These are phyloP conservation scores for Scaptomyza graminum DNA, from an alignment of 1,140 invertebrate species.

Conservation along the genomic window DNA sequence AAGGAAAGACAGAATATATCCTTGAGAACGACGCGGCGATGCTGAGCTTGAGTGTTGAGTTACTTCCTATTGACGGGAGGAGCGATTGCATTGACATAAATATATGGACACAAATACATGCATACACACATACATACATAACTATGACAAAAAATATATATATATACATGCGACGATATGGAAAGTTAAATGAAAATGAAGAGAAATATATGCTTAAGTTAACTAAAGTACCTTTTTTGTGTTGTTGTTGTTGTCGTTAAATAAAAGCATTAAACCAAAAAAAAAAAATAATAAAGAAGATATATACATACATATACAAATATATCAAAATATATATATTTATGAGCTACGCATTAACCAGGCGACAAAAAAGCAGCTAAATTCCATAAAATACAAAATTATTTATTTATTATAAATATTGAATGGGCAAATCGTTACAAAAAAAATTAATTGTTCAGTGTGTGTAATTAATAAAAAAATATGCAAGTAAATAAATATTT, in stretches of 20 bases:
- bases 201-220: conserved; percentile 51
- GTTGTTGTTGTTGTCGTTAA: conserved; percentile 66
- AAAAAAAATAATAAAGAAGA: conserved; percentile 10
- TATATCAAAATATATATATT: background rate
- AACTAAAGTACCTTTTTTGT: conserved; percentile 70
- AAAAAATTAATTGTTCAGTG: conserved; percentile 39
- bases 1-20: background rate
- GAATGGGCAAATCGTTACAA: conserved; percentile 29
- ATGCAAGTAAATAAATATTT: conserved; percentile 25
- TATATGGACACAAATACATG: too few relatives aligned
- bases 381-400: conserved; percentile 23
- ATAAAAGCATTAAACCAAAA: conserved; percentile 31
- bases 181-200: conserved; percentile 36
- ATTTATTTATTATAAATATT: conserved; percentile 23
- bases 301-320: conserved; percentile 19
- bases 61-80: conserved; percentile 4
- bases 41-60: conserved; percentile 19
- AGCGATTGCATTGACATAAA: conserved; percentile 2
- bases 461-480: conserved; percentile 25
- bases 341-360: conserved; percentile 4
- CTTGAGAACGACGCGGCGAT: background rate
- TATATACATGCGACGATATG: conserved; percentile 35
- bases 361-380: conserved; percentile 22
- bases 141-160: conserved; percentile 25
- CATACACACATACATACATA: conserved; percentile 9